Conservation (phyloP, 1,140 invertebrate species). For the Lanistes nyassanus region DNA sequence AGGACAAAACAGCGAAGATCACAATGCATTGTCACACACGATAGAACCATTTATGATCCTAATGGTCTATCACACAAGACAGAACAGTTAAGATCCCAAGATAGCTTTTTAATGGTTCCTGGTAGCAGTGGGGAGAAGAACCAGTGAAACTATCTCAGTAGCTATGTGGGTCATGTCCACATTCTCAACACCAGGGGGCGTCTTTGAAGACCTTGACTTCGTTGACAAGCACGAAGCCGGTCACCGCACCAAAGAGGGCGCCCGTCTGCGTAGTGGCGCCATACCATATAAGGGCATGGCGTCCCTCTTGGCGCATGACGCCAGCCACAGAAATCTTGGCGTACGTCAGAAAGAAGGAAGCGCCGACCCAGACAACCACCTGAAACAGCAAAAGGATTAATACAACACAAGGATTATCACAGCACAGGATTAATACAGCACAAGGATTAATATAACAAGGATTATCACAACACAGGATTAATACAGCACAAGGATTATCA, state of each 20-base stretch:
- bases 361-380: constrained; percentile 77
- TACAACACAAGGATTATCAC: too few relatives aligned
- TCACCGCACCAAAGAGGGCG: constrained; percentile 78
- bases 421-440: background rate
- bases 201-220: constrained; percentile 53
- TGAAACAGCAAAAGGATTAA: constrained; percentile 61
- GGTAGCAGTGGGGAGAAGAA: too few relatives aligned
- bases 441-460: too few relatives aligned
- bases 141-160: too few relatives aligned
- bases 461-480: too few relatives aligned
- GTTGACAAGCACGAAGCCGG: constrained; percentile 80
- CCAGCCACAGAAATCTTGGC: constrained; percentile 84
- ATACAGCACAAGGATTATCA: background rate
- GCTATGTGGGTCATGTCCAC: background rate
- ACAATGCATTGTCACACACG: too few relatives aligned
- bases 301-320: constrained; percentile 71
- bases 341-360: constrained; percentile 79
- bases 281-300: constrained; percentile 75
- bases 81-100: too few relatives aligned
- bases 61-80: too few relatives aligned
- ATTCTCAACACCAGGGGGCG: constrained; percentile 26
- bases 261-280: constrained; percentile 84
- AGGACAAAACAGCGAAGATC: too few relatives aligned
- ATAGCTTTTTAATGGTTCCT: too few relatives aligned
- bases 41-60: too few relatives aligned